Conservation (phyloP, 2,113 vertebrate genomes). For the Lepus timidus region DNA sequence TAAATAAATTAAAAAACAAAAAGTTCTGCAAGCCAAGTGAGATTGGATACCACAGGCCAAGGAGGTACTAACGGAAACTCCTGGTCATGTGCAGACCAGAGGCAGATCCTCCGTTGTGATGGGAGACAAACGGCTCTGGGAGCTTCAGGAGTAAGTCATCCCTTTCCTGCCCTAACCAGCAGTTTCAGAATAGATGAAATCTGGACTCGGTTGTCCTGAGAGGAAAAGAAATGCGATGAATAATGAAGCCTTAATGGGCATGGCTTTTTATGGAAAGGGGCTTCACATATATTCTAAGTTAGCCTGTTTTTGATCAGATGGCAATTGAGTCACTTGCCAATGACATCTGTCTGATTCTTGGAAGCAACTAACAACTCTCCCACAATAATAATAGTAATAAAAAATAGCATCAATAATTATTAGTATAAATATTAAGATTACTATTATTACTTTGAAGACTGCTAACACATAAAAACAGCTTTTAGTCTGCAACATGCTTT, state of each 20-base stretch:
- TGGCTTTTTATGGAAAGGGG: neutral
- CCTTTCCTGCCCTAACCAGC: too few relatives aligned
- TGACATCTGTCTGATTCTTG: constrained; percentile 65
- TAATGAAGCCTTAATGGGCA: neutral
- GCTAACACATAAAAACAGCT: constrained; percentile 33
- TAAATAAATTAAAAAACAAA: neutral
- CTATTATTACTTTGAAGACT: constrained; percentile 65
- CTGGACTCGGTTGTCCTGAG: neutral
- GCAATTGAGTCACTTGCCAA: constrained; percentile 61
- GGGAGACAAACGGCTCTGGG: neutral
- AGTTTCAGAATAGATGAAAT: neutral
- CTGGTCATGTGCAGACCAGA: neutral
- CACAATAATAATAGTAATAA: constrained; percentile 54
- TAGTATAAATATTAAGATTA: constrained; percentile 68
- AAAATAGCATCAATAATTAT: constrained; percentile 65
- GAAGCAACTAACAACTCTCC: constrained; percentile 37
- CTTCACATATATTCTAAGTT: constrained; percentile 13
- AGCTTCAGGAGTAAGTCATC: neutral
- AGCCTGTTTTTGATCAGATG: neutral
- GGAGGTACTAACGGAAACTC: neutral
- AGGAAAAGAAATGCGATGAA: neutral
- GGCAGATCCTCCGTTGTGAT: neutral
- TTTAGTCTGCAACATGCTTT: neutral
- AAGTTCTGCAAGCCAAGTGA: neutral
- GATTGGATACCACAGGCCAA: neutral